Base-by-base conservation (phyloP, 2,888 invertebrate genomes). In the Euproctis similis region DNA sequence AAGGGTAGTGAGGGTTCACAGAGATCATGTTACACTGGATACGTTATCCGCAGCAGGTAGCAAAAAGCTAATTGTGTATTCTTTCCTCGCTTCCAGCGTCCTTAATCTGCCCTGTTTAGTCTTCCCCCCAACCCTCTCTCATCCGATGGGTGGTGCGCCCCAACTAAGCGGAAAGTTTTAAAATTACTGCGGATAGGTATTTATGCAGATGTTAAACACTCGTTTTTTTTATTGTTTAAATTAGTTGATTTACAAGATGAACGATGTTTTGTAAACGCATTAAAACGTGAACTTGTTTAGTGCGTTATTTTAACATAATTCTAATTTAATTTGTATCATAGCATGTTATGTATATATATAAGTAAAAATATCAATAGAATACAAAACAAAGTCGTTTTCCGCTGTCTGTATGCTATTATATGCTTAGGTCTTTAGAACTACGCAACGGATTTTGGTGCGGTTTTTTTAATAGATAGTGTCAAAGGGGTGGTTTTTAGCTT, bases 21-120 rank as follows among this genome's bases (percentile, higher is more conserved):
- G 32, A 46, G 71, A 35, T 64, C 69, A 54, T 32, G 33, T 44
- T 63, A 60, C 42, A 53, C 64, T 80, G 80, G 81, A 62, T 71
- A 65, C 67, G 66, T 71, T 72, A 72, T 75, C 70, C 73, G 59
- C 68, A 74, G 75, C 82, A 82, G 82, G 82, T 84, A 82, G 78
- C 65, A 63, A 65, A 65, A 61, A 77, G 71, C 84, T 84, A 84
- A 84, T 84, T 84, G 77, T 80, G 84, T 84, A 84, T 84, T 84
- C 84, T 82, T 84, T 82, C 76, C 81, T 78, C 78, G 82, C 74
- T 71, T 67, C 62, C 59, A 62, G 65, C 71, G 72, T 76, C 77
- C 81, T 80, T 82, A 82, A 82, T 82, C 80, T 78, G 70, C 71
- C 73, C 71, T 65, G 66, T 61, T 63, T 57, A 46, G 59, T 59